These are phyloP conservation scores for Corvus moneduloides DNA, from an alignment of 2,113 vertebrate species.

Conservation along the genomic window DNA sequence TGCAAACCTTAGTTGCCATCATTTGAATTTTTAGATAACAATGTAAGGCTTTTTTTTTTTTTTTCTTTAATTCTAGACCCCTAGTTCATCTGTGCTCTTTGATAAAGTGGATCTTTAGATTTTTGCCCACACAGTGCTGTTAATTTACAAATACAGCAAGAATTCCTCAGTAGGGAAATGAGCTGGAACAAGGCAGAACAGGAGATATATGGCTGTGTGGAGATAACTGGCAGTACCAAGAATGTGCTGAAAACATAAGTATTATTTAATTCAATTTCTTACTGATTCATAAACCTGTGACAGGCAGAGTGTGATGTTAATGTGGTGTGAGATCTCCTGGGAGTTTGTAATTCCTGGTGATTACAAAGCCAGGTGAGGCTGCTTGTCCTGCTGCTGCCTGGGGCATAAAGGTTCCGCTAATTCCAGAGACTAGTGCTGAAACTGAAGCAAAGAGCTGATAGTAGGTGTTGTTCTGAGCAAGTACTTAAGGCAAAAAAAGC, in stretches of 20 bases:
- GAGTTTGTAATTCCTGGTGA: not conserved
- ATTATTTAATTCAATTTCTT: not conserved
- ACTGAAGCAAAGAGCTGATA: not conserved
- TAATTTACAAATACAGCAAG: not conserved
- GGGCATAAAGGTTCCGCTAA: not conserved
- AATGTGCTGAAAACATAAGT: not conserved
- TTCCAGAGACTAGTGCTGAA: not conserved
- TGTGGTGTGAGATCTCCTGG: not conserved
- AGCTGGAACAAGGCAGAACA: not conserved
- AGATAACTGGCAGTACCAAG: not conserved
- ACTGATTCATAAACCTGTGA: not conserved
- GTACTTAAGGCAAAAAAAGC: not conserved
- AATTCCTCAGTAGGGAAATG: not conserved
- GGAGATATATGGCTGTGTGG: accelerated
- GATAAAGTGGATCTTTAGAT: not conserved
- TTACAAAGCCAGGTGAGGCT: not conserved
- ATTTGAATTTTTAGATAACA: not conserved
- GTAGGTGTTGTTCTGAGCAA: not conserved
- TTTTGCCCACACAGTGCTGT: not conserved
- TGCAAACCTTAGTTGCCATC: not conserved
- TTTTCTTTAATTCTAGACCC: not conserved
- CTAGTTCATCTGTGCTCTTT: not conserved
- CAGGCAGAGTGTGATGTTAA: not conserved
- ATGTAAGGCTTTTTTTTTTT: not conserved
- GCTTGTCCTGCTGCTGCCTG: not conserved